Evolutionary conservation across 2,888 invertebrate species (phyloP).

Genomic region (Mesopsocus fuscifrons): DNA sequence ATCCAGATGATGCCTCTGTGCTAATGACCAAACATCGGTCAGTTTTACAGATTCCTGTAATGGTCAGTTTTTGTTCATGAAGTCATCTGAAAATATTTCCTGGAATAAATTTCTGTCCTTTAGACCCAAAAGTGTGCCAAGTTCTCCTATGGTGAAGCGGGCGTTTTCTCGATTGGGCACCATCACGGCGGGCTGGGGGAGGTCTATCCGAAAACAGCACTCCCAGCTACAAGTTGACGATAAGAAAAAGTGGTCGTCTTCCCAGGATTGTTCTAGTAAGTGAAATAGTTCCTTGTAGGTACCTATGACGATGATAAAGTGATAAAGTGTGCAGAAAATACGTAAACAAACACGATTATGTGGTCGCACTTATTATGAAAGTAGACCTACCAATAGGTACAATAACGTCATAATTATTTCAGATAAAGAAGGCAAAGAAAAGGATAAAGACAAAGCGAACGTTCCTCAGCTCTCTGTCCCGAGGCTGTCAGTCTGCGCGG

Average conservation of each 20-base stretch:
- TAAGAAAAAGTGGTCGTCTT: slow-evolving; percentile 81
- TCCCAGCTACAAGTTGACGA: slow-evolving; percentile 66
- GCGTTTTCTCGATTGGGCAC: slow-evolving; percentile 81
- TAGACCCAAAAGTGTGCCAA: slow-evolving; percentile 83
- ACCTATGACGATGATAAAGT: neutral
- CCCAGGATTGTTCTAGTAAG: slow-evolving; percentile 82
- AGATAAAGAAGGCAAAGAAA: slow-evolving; percentile 68
- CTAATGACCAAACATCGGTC: too few species aligned
- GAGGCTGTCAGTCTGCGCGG: slow-evolving; percentile 77
- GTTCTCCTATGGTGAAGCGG: slow-evolving; percentile 83
- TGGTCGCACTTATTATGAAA: too few species aligned
- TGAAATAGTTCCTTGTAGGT: slow-evolving; percentile 14
- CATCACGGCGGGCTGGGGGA: slow-evolving; percentile 78
- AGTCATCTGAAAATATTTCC: too few species aligned
- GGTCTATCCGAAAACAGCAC: slow-evolving; percentile 68
- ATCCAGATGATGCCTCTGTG: too few species aligned
- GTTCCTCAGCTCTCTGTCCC: slow-evolving; percentile 62
- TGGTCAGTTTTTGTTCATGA: too few species aligned
- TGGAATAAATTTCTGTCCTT: too few species aligned
- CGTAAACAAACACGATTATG: too few species aligned
- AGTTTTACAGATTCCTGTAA: too few species aligned
- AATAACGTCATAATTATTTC: slow-evolving; percentile 19
- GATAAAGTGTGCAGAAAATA: too few species aligned
- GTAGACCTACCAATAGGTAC: neutral
- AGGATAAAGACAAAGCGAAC: slow-evolving; percentile 58